Evolutionary conservation across 2,888 invertebrate species (phyloP).

Genomic region (Augochlorella aurata): DNA sequence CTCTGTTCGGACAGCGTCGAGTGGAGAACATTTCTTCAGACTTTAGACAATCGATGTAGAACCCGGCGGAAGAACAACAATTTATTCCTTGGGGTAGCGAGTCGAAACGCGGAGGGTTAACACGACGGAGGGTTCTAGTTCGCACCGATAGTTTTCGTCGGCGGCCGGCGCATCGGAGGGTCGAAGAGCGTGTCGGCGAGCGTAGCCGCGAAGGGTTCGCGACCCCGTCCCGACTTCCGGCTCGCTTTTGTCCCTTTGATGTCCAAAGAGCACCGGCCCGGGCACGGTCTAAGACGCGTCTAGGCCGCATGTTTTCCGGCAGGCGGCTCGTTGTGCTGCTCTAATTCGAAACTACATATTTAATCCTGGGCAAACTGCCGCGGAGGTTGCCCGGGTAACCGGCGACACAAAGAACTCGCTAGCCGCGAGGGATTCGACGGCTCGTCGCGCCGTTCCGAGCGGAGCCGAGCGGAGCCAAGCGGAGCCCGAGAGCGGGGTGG

Average conservation of each 20-base stretch:
- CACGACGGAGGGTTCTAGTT: not conserved
- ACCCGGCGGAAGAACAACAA: no score
- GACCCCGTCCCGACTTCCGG: slow-evolving; percentile 31
- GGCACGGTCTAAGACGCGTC: slow-evolving; percentile 38
- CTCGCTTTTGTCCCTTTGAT: slow-evolving; percentile 51
- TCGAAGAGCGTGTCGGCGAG: not conserved
- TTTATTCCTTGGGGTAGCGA: not conserved
- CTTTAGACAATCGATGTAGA: no score
- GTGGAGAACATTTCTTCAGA: no score
- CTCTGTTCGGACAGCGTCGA: no score
- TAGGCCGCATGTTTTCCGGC: slow-evolving; percentile 16
- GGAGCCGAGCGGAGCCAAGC: not conserved
- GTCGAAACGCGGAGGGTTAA: not conserved
- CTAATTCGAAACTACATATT: slow-evolving; percentile 81
- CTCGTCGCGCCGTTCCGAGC: slow-evolving; percentile 31
- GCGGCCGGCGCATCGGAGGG: not conserved
- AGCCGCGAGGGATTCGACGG: slow-evolving; percentile 66
- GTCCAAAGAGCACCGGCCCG: slow-evolving; percentile 24
- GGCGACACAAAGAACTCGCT: slow-evolving; percentile 70
- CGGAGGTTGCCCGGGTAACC: slow-evolving; percentile 71
- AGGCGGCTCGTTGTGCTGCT: slow-evolving; percentile 65
- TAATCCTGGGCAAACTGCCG: slow-evolving; percentile 77
- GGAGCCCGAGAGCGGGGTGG: not conserved
- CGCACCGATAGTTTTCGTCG: not conserved
- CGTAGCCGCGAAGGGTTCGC: not conserved